Evolutionary conservation across 2,113 vertebrate species (phyloP), one percentile per base, ranked within the genome.

Genomic region (Peromyscus californicus): DNA sequence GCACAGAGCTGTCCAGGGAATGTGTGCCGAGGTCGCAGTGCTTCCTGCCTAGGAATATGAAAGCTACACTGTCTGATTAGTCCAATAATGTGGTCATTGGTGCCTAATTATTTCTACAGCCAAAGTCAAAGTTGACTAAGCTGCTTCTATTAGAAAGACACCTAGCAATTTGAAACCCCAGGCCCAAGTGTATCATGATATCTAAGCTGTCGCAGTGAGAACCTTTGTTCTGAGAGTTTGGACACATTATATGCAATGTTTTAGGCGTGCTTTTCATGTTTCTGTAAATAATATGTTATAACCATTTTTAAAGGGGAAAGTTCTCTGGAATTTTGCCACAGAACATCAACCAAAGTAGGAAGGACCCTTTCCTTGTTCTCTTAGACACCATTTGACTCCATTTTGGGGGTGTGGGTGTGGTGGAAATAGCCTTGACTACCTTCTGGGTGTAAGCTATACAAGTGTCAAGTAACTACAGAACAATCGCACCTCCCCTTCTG

Each of bases 211-310:
- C 39, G 51, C 57, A 94, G 17, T 80, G 91, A 94, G 26, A 57
- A 17, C 33, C 21, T 87, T 90, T 70, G 4, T 39, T 39, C 3
- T 36, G 19, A 57, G 65, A 78, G 57, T 93, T 75, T 76, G 65
- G 26, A n/a, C 61, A 57, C 13, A 86, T 39, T 36, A 54, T 48
- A 79, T 42, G 33, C 22, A 78, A n/a, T 57, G 8, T 51, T 92
- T 80, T 57, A 70, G 75, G 42, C 4, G 29, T 0, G 15, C 11
- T 17, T 88, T 90, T 88, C 75, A 78, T 94, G 31, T 85, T 94
- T 91, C 89, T 88, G 9, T 93, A 93, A 95, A 90, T 86, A 86
- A 69, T 91, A 36, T n/a, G 22, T 31, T 87, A 0, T 79, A 19
- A 70, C n/a, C 39, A 42, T 67, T 89, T 17, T 83, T 79, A 96